Base-by-base conservation (phyloP, 2,113 vertebrate genomes). In the Bubalus kerabau region DNA sequence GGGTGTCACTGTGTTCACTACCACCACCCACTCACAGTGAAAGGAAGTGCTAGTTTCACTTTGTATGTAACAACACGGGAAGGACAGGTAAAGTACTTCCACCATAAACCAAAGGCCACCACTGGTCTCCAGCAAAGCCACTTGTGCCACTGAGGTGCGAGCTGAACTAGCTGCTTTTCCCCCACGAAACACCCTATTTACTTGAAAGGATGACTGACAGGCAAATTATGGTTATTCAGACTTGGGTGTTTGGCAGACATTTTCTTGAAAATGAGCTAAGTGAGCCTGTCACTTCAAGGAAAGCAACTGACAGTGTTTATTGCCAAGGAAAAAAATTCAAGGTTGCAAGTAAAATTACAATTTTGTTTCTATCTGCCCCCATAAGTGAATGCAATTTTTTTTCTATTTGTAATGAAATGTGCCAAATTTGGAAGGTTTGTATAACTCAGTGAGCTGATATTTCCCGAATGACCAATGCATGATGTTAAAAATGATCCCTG, bases 301-400 rank as follows among this genome's bases (percentile, higher is more conserved):
- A 95, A 93, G 93, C 95, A 88, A 83, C 48, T 90, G 87, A 89
- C 87, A 78, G 62, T 64, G 48, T 95, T 97, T 98, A 81, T 94
- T 95, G 98, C 97, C 97, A 93, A 97, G 92, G 88, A 94, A 92
- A 90, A 80, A 96, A 91, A 96, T 95, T 97, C 83, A 93, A 93
- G 92, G 62, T 95, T 94, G 94, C 95, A 62, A 94, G 40, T 52
- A 86, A 97, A 95, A 96, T 95, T 87, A 56, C 30, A 87, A 30
- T 96, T 95, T 95, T 92, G 87, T 87, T 95, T 85, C 19, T 82
- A 43, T 89, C 43, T 96, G 64, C 57, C 30, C 81, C 83, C 7
- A 10, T 91, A 64, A 96, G 57, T 19, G 67, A 90, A 93, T 84
- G 74, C 14, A 87, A 54, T 94, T 91, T 96, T 76, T 90, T 40